These are phyloP conservation scores for Onychomys torridus DNA, from an alignment of 2,797 vertebrate genomes.

Conservation along the genomic window DNA sequence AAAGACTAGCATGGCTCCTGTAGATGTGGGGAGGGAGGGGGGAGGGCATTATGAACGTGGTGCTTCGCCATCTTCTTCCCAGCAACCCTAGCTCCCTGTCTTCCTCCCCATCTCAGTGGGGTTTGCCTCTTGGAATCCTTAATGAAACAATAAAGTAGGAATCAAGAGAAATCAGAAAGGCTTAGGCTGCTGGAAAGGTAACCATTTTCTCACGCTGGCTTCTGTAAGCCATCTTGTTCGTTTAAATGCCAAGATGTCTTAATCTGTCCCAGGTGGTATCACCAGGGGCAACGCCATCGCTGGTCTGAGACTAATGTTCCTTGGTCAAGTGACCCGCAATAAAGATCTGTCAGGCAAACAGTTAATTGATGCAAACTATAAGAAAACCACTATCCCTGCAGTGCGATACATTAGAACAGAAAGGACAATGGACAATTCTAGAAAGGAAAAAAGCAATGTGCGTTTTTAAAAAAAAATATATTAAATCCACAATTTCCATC, in stretches of 20 bases:
- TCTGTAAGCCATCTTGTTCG: slow-evolving; percentile 77
- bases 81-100: neutral
- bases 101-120: neutral
- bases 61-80: neutral
- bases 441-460: neutral
- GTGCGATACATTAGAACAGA: neutral
- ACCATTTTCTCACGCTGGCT: slow-evolving; percentile 67
- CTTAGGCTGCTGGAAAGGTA: slow-evolving; percentile 41
- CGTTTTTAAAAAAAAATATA: neutral
- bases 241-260: slow-evolving; percentile 59
- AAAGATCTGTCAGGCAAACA: slow-evolving; percentile 47
- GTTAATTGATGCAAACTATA: slow-evolving; percentile 49
- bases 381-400: neutral
- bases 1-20: slow-evolving; percentile 23
- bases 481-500: neutral
- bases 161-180: neutral
- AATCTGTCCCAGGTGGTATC: slow-evolving; percentile 40
- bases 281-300: slow-evolving; percentile 30
- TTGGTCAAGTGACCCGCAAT: slow-evolving; percentile 43
- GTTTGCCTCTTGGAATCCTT: slow-evolving; percentile 5
- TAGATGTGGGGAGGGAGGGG: neutral
- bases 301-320: slow-evolving; percentile 15
- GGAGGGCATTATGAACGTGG: neutral
- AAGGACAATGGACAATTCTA: slow-evolving; percentile 50
- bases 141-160: slow-evolving; percentile 57